These are phyloP conservation scores for Junonia oenone DNA, from an alignment of 2,888 invertebrate genomes.

Conservation along the genomic window DNA sequence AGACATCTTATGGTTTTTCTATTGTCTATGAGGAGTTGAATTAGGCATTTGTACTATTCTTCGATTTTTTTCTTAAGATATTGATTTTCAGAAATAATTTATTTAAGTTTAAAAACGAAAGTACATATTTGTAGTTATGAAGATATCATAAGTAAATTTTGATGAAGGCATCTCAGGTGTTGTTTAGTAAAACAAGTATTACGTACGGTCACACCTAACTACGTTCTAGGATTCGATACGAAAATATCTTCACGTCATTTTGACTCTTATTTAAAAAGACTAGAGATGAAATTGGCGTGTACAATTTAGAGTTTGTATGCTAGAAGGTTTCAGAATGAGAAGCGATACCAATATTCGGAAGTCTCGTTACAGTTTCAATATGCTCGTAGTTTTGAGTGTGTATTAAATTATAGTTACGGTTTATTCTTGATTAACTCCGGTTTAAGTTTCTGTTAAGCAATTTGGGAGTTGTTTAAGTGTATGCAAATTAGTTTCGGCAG, in stretches of 20 bases:
- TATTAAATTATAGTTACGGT: conserved; percentile 30
- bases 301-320: not conserved
- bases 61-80: too few relatives aligned
- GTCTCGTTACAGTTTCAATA: conserved; percentile 30
- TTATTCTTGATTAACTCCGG: conserved; percentile 29
- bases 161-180: conserved; percentile 27
- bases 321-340: not conserved
- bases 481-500: conserved; percentile 25
- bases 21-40: too few relatives aligned
- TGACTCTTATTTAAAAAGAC: not conserved
- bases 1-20: too few relatives aligned
- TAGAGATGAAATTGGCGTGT: conserved; percentile 6
- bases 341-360: conserved; percentile 30
- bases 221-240: not conserved
- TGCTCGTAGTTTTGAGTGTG: conserved; percentile 32
- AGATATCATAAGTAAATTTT: conserved; percentile 18
- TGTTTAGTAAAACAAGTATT: conserved; percentile 21
- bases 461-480: conserved; percentile 19
- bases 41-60: too few relatives aligned
- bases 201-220: conserved; percentile 18
- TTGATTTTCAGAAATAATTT: too few relatives aligned
- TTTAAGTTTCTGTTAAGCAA: conserved; percentile 24
- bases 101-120: too few relatives aligned
- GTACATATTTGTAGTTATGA: too few relatives aligned
- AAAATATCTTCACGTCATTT: not conserved